Evolutionary conservation across 2,888 invertebrate species (phyloP).

Genomic region (Andricus curvator): DNA sequence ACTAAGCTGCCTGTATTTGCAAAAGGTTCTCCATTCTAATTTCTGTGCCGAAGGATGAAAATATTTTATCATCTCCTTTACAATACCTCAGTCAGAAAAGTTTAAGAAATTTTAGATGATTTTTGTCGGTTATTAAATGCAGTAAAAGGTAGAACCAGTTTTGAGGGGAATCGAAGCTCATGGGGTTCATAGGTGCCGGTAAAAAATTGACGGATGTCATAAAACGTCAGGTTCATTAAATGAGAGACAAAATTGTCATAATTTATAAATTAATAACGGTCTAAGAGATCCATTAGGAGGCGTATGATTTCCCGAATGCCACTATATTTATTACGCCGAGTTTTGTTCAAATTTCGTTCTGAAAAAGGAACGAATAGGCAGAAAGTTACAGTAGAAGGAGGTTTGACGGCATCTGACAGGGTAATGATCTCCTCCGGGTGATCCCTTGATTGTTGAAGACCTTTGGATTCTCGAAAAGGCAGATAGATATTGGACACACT

Average conservation of each 20-base stretch:
- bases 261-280: constrained; percentile 76
- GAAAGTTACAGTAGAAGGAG: background rate
- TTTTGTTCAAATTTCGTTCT: constrained; percentile 48
- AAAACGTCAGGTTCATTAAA: constrained; percentile 73
- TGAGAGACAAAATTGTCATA: constrained; percentile 73
- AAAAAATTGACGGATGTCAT: constrained; percentile 67
- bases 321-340: constrained; percentile 72
- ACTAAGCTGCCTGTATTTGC: background rate
- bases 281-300: constrained; percentile 74
- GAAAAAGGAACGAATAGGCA: constrained; percentile 26
- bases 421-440: constrained; percentile 46
- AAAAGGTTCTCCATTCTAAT: background rate
- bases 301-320: constrained; percentile 71
- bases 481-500: constrained; percentile 9
- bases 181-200: constrained; percentile 4
- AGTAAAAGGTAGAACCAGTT: constrained; percentile 13
- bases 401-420: background rate
- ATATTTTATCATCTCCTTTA: background rate
- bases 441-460: constrained; percentile 28
- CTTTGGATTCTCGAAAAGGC: constrained; percentile 17
- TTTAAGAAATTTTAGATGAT: background rate
- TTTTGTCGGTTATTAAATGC: background rate
- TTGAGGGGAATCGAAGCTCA: background rate
- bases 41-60: background rate
- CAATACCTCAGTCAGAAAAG: background rate